Conservation (phyloP, 2,113 vertebrate genomes). For the Lutjanus erythropterus region DNA sequence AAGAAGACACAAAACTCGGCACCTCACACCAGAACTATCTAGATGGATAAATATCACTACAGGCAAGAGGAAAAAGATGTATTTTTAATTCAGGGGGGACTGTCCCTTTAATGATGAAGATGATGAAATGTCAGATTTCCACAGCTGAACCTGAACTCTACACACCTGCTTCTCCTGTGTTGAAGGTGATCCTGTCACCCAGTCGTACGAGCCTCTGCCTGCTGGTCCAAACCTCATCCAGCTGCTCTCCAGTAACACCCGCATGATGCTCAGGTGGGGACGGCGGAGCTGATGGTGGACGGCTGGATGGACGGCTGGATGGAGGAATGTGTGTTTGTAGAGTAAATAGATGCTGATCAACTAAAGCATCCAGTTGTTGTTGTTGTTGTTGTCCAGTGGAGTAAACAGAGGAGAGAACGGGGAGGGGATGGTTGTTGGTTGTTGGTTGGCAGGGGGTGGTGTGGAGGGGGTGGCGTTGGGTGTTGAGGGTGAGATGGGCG, state of each 20-base stretch:
- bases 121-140: neutral
- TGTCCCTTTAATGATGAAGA: no score
- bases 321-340: conserved; percentile 6
- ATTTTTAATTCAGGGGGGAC: no score
- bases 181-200: conserved; percentile 87
- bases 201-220: conserved; percentile 90
- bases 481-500: neutral
- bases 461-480: neutral
- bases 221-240: conserved; percentile 92
- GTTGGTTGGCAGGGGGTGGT: no score
- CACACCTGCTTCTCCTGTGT: conserved; percentile 89
- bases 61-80: no score
- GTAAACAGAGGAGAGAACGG: conserved; percentile 20
- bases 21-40: no score
- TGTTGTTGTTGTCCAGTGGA: conserved; percentile 19
- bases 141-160: neutral
- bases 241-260: conserved; percentile 88
- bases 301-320: neutral
- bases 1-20: no score
- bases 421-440: neutral
- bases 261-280: conserved; percentile 82
- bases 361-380: conserved; percentile 24
- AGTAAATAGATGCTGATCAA: neutral
- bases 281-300: neutral
- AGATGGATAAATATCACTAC: no score